Base-by-base conservation (phyloP, 2,113 vertebrate species). In the Pachypanchax playfairii region DNA sequence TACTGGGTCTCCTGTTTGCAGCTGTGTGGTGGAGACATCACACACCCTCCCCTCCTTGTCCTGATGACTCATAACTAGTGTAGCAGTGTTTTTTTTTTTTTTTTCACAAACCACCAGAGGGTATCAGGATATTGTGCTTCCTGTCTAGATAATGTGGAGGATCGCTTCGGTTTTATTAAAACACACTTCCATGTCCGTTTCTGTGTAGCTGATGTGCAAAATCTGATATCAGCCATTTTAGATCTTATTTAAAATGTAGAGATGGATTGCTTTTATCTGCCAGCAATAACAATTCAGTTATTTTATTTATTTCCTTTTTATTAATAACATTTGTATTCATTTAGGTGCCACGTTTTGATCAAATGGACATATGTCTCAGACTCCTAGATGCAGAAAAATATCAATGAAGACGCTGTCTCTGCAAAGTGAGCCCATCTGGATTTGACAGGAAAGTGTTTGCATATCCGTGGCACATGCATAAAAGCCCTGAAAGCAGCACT, bases 121-220 rank as follows among this genome's bases (percentile, higher is more conserved):
- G 83, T 67, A 78, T 80, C 77, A 82, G 83, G 80, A 88, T 87
- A 87, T 87, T 87, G 78, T 65, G 65, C 75, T 80, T 75, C 49
- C 69, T 17, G 36, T 66, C 57, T n/a, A 59, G 70, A 81, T 65
- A 65, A 53, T 36, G 28, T 18, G 51, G 28, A 31, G 65, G 41
- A 77, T 63, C 59, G 58, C 36, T 39, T 14, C 64, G 25, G 33
- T 52, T 44, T 63, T 57, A 53, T 75, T 66, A 54, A 58, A 73
- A 49, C 17, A 44, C 13, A 18, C 49, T 58, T 39, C 9, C 29
- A 1, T 68, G 57, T 44, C 29, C 50, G 33, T 59, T 18, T 43
- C 46, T 26, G 20, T 49, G 47, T 39, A 18, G 20, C n/a, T 31
- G 17, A n/a, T 21, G 17, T 49, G 8, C 20, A 35, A 22, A 53